These are phyloP conservation scores for Coilia nasus DNA, from an alignment of 2,797 vertebrate genomes.

Conservation along the genomic window DNA sequence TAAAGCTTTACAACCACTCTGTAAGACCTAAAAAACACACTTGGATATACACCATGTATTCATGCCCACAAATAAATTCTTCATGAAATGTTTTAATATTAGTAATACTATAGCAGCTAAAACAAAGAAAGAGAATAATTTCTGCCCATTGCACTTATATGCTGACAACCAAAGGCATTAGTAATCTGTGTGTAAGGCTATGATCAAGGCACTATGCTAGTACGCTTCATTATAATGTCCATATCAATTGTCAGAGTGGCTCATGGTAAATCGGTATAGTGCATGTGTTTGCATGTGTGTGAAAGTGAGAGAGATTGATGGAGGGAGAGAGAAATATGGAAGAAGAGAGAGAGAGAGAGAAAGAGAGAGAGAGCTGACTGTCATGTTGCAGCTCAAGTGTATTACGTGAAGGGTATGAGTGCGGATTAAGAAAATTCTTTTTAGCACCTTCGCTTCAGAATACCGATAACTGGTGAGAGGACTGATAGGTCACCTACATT, in stretches of 20 bases:
- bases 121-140: neutral
- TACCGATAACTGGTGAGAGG: conserved; percentile 42
- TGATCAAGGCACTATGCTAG: neutral
- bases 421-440: conserved; percentile 17
- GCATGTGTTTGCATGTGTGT: neutral
- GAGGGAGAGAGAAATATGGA: too few relatives aligned
- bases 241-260: neutral
- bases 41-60: neutral
- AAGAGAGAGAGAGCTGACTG: neutral
- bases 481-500: conserved; percentile 46
- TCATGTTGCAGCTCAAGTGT: neutral
- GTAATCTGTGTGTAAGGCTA: neutral
- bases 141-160: neutral
- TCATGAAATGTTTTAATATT: neutral
- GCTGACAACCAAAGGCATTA: neutral
- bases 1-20: neutral
- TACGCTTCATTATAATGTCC: neutral
- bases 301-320: neutral
- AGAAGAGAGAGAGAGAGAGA: too few relatives aligned
- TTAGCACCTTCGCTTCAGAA: conserved; percentile 30
- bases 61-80: neutral
- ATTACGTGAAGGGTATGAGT: neutral
- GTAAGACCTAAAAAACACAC: neutral
- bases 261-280: neutral
- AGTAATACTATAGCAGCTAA: neutral